A percentile compares a stretch with the other conserved stretches of the same genome.
Evolutionary conservation across 2,113 vertebrate genomes (phyloP).

Genomic region (Mormoops blainvillei): DNA sequence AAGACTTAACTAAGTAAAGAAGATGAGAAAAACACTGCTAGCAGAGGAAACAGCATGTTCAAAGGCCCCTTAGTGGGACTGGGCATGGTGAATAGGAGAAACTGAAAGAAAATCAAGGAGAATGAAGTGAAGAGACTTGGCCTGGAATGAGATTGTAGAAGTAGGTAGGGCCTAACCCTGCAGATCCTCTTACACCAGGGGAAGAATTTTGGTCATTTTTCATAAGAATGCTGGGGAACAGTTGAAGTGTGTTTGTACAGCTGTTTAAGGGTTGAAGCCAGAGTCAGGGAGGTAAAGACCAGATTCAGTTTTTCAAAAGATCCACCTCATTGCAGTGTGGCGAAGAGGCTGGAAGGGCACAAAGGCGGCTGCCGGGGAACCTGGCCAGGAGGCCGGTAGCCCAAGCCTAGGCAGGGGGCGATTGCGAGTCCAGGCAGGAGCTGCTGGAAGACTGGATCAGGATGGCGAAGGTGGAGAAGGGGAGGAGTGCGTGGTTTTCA

Average conservation of each 20-base stretch:
- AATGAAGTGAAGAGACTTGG: not conserved
- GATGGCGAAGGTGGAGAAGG: not conserved
- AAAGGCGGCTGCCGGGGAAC: not conserved
- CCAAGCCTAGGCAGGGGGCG: not conserved
- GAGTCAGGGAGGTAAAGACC: not conserved
- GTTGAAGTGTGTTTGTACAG: not conserved
- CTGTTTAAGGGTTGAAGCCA: not conserved
- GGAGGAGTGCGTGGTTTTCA: not conserved
- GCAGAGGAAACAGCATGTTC: not conserved
- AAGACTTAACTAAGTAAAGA: not conserved
- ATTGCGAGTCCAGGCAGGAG: not conserved
- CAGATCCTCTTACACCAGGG: not conserved
- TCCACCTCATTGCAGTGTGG: fast-evolving
- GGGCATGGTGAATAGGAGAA: not conserved
- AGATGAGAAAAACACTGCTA: not conserved
- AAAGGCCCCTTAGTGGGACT: not conserved
- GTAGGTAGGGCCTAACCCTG: not conserved
- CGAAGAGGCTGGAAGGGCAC: not conserved
- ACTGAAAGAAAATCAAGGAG: not conserved
- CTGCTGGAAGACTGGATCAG: not conserved
- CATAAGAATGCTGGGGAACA: not conserved
- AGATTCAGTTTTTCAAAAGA: not conserved
- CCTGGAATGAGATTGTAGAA: not conserved
- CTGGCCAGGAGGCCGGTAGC: not conserved
- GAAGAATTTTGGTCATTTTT: not conserved